Evolutionary conservation across 2,888 invertebrate genomes (phyloP).

Genomic region (Stratiomys singularior): DNA sequence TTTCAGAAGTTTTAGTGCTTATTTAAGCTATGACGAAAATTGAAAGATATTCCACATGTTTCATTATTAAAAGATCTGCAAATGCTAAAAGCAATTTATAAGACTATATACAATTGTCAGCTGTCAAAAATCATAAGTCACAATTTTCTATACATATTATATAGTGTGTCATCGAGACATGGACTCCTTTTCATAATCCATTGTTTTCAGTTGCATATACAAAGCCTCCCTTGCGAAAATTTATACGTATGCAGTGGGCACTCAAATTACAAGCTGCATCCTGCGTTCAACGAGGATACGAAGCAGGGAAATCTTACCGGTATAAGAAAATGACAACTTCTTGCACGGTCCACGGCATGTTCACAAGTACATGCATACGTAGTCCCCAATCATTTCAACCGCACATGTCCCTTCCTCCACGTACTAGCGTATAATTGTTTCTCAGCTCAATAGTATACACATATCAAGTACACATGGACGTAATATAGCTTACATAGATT

Average conservation of each 20-base stretch:
- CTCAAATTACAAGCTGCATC: conserved; percentile 14
- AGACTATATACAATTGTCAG: too few relatives aligned
- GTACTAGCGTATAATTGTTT: conserved; percentile 13
- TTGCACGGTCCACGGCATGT: not conserved
- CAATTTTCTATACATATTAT: too few relatives aligned
- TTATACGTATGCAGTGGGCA: not conserved
- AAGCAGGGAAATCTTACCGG: conserved; percentile 7
- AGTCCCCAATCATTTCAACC: not conserved
- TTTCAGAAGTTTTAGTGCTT: too few relatives aligned
- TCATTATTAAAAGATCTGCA: too few relatives aligned
- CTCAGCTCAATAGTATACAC: not conserved
- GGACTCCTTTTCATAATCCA: too few relatives aligned
- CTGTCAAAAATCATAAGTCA: too few relatives aligned
- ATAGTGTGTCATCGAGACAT: too few relatives aligned
- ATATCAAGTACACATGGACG: not conserved
- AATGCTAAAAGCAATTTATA: too few relatives aligned
- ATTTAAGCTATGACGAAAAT: too few relatives aligned
- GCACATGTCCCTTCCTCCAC: not conserved
- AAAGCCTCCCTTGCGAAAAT: too few relatives aligned
- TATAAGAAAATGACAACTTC: conserved; percentile 28
- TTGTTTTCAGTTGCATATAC: too few relatives aligned
- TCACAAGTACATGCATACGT: not conserved
- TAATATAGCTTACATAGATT: conserved; percentile 4
- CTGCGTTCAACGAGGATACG: not conserved
- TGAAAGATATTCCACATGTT: too few relatives aligned